Conservation (phyloP, 2,888 invertebrate species). For the Macropis europaea region DNA sequence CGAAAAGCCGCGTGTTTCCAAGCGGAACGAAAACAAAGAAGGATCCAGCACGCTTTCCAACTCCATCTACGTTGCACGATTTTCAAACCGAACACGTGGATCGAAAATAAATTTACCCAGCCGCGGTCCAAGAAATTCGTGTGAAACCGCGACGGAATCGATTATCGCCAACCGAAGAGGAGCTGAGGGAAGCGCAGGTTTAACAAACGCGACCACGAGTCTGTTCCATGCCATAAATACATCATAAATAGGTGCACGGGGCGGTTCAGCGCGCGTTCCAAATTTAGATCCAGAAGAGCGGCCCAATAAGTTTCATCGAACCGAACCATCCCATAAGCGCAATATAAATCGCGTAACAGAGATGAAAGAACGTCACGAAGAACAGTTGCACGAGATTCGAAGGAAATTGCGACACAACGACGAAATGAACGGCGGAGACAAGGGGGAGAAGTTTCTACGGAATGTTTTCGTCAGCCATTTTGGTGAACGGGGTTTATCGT, state of each 20-base stretch:
- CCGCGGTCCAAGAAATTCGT: neutral
- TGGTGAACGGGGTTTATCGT: neutral
- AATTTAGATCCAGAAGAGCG: conserved; percentile 25
- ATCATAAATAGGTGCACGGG: conserved; percentile 45
- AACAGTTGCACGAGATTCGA: neutral
- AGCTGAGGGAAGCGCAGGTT: neutral
- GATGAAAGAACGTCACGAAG: neutral
- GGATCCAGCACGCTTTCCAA: neutral
- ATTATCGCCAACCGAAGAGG: too few species aligned
- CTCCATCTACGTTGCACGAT: neutral
- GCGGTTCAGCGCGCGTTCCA: conserved; percentile 25
- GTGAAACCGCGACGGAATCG: too few species aligned
- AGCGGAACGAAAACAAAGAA: conserved; percentile 17
- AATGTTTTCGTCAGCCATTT: neutral
- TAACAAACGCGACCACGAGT: conserved; percentile 27
- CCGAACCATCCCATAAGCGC: neutral
- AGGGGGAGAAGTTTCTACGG: too few species aligned
- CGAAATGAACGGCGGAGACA: neutral
- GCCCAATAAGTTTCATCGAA: neutral
- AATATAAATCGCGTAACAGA: neutral
- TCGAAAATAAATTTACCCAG: too few species aligned
- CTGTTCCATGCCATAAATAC: conserved; percentile 37
- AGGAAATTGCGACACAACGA: neutral
- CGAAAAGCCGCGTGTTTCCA: conserved; percentile 40
- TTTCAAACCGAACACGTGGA: too few species aligned